Conservation (phyloP, 2,888 invertebrate genomes). For the Antheraea yamamai region DNA sequence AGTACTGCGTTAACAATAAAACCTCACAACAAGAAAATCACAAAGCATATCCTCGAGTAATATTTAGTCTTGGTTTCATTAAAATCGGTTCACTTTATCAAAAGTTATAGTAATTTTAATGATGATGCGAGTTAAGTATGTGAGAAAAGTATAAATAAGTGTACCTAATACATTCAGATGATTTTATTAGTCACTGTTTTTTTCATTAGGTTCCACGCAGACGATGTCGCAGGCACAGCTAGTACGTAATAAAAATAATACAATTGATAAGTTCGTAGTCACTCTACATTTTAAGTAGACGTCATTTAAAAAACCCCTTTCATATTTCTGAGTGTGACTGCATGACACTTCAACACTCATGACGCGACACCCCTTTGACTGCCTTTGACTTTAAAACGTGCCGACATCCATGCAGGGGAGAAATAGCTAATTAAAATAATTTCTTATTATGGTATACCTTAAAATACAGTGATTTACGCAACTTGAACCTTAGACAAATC, state of each 20-base stretch:
- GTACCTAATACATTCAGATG: too few relatives aligned
- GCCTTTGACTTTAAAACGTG: background rate
- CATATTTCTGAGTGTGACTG: constrained; percentile 2
- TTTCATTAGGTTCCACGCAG: too few relatives aligned
- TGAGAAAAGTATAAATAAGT: too few relatives aligned
- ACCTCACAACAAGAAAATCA: too few relatives aligned
- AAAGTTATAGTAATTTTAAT: too few relatives aligned
- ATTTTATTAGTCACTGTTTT: too few relatives aligned
- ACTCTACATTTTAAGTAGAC: background rate
- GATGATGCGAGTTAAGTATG: too few relatives aligned
- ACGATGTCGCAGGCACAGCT: too few relatives aligned
- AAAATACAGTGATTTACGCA: background rate
- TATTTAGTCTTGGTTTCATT: too few relatives aligned
- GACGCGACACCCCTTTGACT: background rate
- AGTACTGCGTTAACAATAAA: too few relatives aligned
- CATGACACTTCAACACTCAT: constrained; percentile 2
- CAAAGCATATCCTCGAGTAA: too few relatives aligned
- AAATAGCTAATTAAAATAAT: constrained; percentile 4
- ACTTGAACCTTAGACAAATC: background rate
- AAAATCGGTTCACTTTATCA: too few relatives aligned
- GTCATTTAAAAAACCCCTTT: background rate
- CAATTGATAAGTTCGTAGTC: background rate
- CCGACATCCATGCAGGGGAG: background rate
- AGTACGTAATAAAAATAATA: background rate
- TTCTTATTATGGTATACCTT: background rate